Base-by-base conservation (phyloP, 2,113 vertebrate genomes). In the Catharus minimus region DNA sequence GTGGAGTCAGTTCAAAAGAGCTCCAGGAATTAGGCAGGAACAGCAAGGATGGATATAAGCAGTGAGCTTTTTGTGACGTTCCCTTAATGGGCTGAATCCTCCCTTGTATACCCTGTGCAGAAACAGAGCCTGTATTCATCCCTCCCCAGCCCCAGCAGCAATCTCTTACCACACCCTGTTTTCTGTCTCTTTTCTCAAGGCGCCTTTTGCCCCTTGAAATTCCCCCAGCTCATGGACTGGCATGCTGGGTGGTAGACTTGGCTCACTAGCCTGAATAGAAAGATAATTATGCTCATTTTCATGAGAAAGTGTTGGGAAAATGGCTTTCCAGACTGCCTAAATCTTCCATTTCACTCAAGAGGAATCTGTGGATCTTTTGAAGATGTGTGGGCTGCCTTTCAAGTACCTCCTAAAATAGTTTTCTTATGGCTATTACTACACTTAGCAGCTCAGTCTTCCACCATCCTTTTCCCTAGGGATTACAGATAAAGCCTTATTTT, bases 281-380 rank as follows among this genome's bases (percentile, higher is more conserved):
- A 86, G 53, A 58, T 12, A n/a, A 43, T 75, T 64, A 32, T 91
- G 47, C 77, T 87, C 89, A 87, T 94, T 94, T 95, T 90, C 47
- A 47, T 21, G 41, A 93, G 32, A 9, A 10, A 71, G 16, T 36
- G 65, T 30, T 53, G 64, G 71, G n/a, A 85, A 91, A 94, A 85
- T 8, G 38, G 30, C 76, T 82, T 90, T 88, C 49, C 66, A 88
- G 49, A 32, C 27, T 64, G 57, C 49, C 62, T 65, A 72, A 75
- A 52, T 71, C 62, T 85, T 88, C 78, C 18, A 82, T 93, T 93
- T 64, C 55, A 72, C 56, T 76, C 3, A 17, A 85, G 71, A 67
- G 53, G 53, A 88, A 64, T 60, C 36, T 72, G 62, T 79, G 68
- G 75, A 76, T 72, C 64, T 73, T 90, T 65, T 88, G 71, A 88